Base-by-base conservation (phyloP, 2,888 invertebrate genomes). In the Sinohyriopsis cumingii region DNA sequence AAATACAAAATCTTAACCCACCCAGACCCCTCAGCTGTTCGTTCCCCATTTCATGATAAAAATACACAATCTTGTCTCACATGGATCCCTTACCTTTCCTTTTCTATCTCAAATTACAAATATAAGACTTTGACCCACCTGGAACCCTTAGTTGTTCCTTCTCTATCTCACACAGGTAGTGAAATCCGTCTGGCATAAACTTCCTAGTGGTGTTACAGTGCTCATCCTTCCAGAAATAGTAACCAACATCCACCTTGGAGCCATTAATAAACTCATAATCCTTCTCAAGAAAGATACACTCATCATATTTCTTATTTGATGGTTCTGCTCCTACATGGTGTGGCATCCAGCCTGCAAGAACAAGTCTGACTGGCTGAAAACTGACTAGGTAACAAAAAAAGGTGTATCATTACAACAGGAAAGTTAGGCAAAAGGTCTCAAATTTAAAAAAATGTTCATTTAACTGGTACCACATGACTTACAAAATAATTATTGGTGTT, bases 131-230 rank as follows among this genome's bases (percentile, higher is more conserved):
- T 45, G 12, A 45, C 45, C 45, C 12, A 45, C 45, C 45, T 45
- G 45, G 45, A 45, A 45, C 45, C 15, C 45, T 45, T 45, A 45
- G 45, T 45, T 45, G 45, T 45, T 71, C 90, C 88, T 25, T 72
- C 9, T 90, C 87, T 69, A 90, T 89, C 81, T 93, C 91, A 85
- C 93, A 93, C 70, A 93, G 85, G 76, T 91, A 92, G 3, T 91
- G 89, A 61, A 81, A 76, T 19, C 74, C 77, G 59, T 76, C 65
- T 33, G 28, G 56, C 57, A 75, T 20, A 22, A 57, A 65, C 25
- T 68, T 76, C 55, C 69, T 77, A 15, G 70, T 74, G 25, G 72
- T 62, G 53, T 65, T 88, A 78, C 93, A 93, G 71, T 90, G 90
- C 55, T 91, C 91, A 3, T 89, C 85, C 62, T 83, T 82, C 88